These are phyloP conservation scores for Sminthurinus aureus DNA, from an alignment of 2,888 invertebrate species.

Conservation along the genomic window DNA sequence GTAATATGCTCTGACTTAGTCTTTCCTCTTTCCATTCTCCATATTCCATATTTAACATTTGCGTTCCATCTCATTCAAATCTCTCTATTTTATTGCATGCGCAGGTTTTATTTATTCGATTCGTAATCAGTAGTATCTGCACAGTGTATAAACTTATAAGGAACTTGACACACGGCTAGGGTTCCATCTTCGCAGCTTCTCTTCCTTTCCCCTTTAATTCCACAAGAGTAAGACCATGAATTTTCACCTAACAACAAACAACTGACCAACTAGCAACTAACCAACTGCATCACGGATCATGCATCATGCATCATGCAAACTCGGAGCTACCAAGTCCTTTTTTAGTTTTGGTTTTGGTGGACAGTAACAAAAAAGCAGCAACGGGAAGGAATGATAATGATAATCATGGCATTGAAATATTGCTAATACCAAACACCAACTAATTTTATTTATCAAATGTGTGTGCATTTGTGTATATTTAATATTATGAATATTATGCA, in stretches of 20 bases:
- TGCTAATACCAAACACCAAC: constrained; percentile 30
- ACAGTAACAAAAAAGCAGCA: too few relatives aligned
- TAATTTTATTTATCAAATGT: constrained; percentile 33
- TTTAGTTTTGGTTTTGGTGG: constrained; percentile 16
- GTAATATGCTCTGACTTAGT: too few relatives aligned
- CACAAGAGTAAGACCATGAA: neutral
- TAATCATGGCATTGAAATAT: constrained; percentile 30
- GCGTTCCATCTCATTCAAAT: too few relatives aligned
- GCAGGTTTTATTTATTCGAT: neutral
- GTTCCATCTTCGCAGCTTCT: neutral
- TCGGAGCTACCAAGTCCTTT: constrained; percentile 21
- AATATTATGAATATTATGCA: too few relatives aligned
- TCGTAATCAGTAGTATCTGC: neutral
- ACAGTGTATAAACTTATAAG: neutral
- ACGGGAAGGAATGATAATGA: constrained; percentile 21
- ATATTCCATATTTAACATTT: too few relatives aligned
- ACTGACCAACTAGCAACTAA: too few relatives aligned
- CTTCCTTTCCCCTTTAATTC: neutral
- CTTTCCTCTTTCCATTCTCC: too few relatives aligned
- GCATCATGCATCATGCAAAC: neutral
- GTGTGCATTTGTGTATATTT: neutral
- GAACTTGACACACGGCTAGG: too few relatives aligned
- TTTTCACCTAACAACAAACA: too few relatives aligned
- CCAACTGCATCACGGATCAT: too few relatives aligned
- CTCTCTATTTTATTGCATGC: too few relatives aligned